A percentile compares a stretch with the other conserved stretches of the same genome.
phyloP scores from a whole-genome alignment of 2,888 invertebrate genomes.

The Trachelus tabidus region DNA sequence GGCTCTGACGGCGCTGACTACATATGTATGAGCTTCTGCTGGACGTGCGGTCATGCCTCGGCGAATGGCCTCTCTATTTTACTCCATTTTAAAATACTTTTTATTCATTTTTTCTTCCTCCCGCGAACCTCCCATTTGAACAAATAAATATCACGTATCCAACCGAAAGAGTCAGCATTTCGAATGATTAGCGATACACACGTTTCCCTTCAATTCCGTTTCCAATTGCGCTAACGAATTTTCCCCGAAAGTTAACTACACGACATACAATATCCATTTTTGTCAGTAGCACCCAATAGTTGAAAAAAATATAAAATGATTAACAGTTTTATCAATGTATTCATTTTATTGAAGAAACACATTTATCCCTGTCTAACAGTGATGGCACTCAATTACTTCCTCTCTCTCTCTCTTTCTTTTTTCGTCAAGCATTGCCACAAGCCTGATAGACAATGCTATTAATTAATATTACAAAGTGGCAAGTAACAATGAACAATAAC shows the following conservation, averaged over 20 bases:
- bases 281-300: background rate
- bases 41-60: slow-evolving; percentile 41
- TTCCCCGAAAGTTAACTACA: background rate
- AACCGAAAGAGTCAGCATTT: background rate
- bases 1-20: slow-evolving; percentile 33
- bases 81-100: background rate
- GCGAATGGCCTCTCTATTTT: slow-evolving; percentile 6
- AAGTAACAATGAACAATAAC: background rate
- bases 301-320: background rate
- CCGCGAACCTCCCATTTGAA: background rate
- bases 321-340: background rate
- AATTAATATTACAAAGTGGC: background rate
- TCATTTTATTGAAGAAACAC: too few relatives aligned
- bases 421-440: background rate
- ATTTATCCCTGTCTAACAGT: background rate
- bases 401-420: background rate
- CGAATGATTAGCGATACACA: background rate
- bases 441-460: background rate
- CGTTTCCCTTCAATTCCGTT: background rate
- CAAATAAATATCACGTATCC: background rate
- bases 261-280: background rate
- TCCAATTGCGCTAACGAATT: background rate
- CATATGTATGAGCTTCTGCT: slow-evolving; percentile 60
- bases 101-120: background rate
- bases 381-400: background rate